A percentile compares a stretch with the other conserved stretches of the same genome.
phyloP scores from a whole-genome alignment of 2,888 invertebrate genomes.

The Drosophila longiperda region DNA sequence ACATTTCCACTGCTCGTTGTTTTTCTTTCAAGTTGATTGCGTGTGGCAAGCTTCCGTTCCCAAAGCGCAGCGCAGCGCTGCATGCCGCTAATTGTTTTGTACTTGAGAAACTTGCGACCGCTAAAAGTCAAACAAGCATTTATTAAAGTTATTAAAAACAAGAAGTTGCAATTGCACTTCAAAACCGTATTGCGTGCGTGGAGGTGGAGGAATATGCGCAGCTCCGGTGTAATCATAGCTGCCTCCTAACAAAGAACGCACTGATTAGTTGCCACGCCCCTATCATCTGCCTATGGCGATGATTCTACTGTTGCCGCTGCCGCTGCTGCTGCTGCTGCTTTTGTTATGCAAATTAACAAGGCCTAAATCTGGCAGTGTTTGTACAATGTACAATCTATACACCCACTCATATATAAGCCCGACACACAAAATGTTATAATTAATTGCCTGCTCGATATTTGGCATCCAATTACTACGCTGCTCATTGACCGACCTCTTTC shows the following conservation, averaged over 20 bases:
- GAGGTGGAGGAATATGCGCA: constrained; percentile 26
- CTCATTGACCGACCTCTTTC: constrained; percentile 29
- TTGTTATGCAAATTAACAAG: constrained; percentile 65
- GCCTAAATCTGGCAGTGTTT: constrained; percentile 37
- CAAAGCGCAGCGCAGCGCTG: constrained; percentile 56
- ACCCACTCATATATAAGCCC: constrained; percentile 57
- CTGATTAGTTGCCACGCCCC: constrained; percentile 65
- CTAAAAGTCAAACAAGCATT: constrained; percentile 74
- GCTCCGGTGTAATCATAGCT: constrained; percentile 31
- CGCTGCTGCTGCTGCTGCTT: constrained; percentile 29
- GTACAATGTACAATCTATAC: constrained; percentile 44
- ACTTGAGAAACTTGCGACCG: constrained; percentile 76
- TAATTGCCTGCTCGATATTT: constrained; percentile 72
- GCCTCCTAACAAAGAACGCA: constrained; percentile 65
- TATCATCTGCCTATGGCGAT: neutral
- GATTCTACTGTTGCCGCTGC: constrained; percentile 5
- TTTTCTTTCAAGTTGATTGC: constrained; percentile 32
- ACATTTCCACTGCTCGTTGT: constrained; percentile 19
- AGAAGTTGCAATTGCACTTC: constrained; percentile 26
- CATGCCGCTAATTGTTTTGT: constrained; percentile 74
- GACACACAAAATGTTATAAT: constrained; percentile 72
- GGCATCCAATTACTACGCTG: constrained; percentile 55
- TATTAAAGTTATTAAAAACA: constrained; percentile 74
- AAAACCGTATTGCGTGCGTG: constrained; percentile 51
- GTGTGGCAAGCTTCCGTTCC: constrained; percentile 73